Base-by-base conservation (phyloP, 2,113 vertebrate species). In the Hippocampus guttulatus region DNA sequence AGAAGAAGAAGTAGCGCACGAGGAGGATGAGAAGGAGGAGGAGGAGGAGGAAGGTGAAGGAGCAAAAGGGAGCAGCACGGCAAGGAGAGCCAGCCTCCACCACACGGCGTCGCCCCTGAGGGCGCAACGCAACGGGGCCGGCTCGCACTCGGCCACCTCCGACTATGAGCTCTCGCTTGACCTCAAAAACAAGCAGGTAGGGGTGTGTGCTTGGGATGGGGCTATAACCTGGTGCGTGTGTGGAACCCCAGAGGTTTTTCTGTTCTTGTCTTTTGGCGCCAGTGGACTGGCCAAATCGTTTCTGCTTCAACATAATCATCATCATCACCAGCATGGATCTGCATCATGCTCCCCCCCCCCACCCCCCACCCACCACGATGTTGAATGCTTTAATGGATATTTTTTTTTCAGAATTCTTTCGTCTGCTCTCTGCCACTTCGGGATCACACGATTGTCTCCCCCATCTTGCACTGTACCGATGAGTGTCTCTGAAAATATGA, bases 171-270 rank as follows among this genome's bases (percentile, higher is more conserved):
- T 97, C 92, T 98, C 97, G 78, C 94, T 98, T 93, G 96, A 99
- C 93, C 95, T 98, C 94, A 98, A 98, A 95, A 99, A 96, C 93
- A 98, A 98, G 94, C 97, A 98, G 96, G 96, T 99, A 97, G 93
- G 93, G 81, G 81, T 78, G 73, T 78, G 73, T 83, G 81, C 85
- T 75, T 79, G 75, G 84, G 69, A 63, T 1, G 52, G 68, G 77
- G 47, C 49, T 21, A 8, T 20, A 38, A 33, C 60, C 27, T 62
- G 27, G 69, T 52, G 63, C 73, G 60, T 71, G 74, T 51, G 57
- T 64, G 27, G 47, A 65, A 16, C 30, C 33, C 38, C 64, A 71
- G 20, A 62, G 64, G 55, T 41, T 41, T 69, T 3, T 65, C 23
- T 51, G 38, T 68, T 67, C 55, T 33, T 33, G 3, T 25, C 12